phyloP scores from a whole-genome alignment of 2,113 vertebrate species.

The Gobius niger region DNA sequence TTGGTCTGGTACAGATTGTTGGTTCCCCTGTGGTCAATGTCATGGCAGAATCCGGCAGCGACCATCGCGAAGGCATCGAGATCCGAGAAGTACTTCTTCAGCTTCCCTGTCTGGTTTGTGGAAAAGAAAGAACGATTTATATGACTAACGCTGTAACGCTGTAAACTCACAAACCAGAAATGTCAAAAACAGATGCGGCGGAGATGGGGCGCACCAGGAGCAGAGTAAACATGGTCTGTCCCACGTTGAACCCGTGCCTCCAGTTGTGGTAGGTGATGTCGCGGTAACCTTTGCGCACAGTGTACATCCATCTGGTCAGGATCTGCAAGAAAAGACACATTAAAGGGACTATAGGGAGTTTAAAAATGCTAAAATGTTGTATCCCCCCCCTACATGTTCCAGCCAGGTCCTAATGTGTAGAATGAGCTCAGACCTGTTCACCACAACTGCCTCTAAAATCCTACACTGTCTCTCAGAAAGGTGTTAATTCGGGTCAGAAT shows the following conservation, averaged over 20 bases:
- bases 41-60: conserved; percentile 96
- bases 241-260: conserved; percentile 96
- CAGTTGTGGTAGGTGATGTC: conserved; percentile 96
- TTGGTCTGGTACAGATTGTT: conserved; percentile 99
- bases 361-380: no score
- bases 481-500: no score
- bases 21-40: conserved; percentile 97
- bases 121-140: background rate
- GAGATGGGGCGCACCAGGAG: conserved; percentile 80
- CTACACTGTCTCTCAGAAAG: no score
- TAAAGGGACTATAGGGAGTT: no score
- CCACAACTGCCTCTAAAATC: no score
- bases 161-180: background rate
- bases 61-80: conserved; percentile 98
- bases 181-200: background rate
- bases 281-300: conserved; percentile 93
- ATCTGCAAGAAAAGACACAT: conserved; percentile 22
- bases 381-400: no score
- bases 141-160: background rate
- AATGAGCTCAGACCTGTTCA: no score
- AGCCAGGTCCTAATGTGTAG: no score
- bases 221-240: conserved; percentile 97
- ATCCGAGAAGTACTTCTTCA: conserved; percentile 96
- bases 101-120: conserved; percentile 85
- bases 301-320: conserved; percentile 96